Base-by-base conservation (phyloP, 2,888 invertebrate genomes). In the Athalia circularis region DNA sequence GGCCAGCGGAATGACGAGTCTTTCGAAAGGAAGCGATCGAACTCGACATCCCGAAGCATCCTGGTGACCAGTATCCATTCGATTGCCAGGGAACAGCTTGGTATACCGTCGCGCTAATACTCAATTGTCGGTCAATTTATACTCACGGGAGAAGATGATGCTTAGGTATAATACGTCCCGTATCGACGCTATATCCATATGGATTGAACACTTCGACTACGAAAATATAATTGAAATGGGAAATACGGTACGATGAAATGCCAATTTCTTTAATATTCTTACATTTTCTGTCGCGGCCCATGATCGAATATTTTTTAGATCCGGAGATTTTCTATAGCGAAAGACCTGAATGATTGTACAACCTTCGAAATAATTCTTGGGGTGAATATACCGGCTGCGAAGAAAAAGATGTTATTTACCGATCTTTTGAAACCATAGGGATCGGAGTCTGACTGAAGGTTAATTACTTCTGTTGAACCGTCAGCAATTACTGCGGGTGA, bases 101-200 rank as follows among this genome's bases (percentile, higher is more conserved):
- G 29, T 29, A 29, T 29, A 29, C 29, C 29, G 13, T 13, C 13
- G 59, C 47, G 72, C 72, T 59, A 47, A 72, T 72, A 72, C 72
- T 72, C 72, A 15, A 72, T 72, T 72, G 59, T 59, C 72, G 72
- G 59, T 72, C 72, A 59, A 72, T 72, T 72, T 59, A 59, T 72
- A 72, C n/a, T 13, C 15, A 13, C 8, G 47, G 47, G 59, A 59
- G 13, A 57, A 47, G 43, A 29, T 8, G 52, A 68, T 54, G 52
- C 68, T 68, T 3, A 29, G 2, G 29, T 29, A 29, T 29, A 29
- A 29, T 29, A 29, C 29, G 29, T 29, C 5, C 52, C 68, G 43
- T 68, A 29, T 68, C 9, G 54, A 68, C 43, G 43, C 11, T 29
- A 29, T 29, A 29, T 29, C 29, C 29, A 29, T 29, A 50, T 15